phyloP scores from a whole-genome alignment of 2,797 vertebrate genomes.

The Gymnothorax javanicus region DNA sequence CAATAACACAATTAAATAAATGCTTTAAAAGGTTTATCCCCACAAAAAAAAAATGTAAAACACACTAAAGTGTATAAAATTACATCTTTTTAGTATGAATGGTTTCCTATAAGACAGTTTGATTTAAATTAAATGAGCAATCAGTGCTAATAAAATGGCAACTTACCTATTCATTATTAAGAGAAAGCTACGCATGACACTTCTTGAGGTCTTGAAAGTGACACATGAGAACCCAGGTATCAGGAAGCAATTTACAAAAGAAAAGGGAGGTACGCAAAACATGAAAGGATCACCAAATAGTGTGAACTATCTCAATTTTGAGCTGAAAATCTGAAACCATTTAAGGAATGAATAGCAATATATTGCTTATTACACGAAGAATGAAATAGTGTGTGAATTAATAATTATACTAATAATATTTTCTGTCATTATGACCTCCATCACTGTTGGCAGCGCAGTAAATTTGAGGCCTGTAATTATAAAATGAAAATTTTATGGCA shows the following conservation, averaged over 20 bases:
- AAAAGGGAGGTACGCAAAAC: background rate
- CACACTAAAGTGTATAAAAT: too few relatives aligned
- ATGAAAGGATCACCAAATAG: background rate
- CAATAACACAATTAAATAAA: too few relatives aligned
- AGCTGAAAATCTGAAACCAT: background rate
- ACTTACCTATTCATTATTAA: background rate
- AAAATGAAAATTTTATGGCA: background rate
- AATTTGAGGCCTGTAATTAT: background rate
- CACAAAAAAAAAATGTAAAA: too few relatives aligned
- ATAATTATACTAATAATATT: too few relatives aligned
- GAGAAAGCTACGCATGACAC: background rate
- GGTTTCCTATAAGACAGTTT: background rate
- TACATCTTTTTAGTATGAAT: too few relatives aligned
- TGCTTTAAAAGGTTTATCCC: too few relatives aligned
- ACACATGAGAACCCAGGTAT: background rate
- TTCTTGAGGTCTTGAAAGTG: background rate
- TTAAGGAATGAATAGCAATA: background rate
- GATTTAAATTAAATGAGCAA: background rate
- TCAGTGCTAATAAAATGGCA: background rate
- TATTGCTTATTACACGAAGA: background rate
- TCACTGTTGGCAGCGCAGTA: background rate
- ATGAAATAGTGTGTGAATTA: background rate
- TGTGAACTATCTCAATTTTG: background rate
- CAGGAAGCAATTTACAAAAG: constrained; percentile 10
- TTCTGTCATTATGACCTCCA: background rate